Evolutionary conservation across 2,888 invertebrate species (phyloP).

Genomic region (Hydraecia micacea): DNA sequence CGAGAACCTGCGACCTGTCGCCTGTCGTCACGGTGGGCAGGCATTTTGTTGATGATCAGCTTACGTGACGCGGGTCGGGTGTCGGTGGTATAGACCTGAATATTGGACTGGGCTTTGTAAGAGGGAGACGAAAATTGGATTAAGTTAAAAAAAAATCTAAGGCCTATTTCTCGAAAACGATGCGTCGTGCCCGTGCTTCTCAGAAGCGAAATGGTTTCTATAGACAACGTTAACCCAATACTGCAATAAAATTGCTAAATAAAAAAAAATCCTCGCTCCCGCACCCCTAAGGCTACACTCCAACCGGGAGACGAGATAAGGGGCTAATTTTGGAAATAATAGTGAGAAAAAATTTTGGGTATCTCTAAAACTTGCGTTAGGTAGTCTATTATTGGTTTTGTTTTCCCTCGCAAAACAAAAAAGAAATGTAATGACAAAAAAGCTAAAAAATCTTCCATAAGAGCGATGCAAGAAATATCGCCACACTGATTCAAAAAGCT

Average conservation of each 20-base stretch:
- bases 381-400: neutral
- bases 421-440: neutral
- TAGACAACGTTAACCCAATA: neutral
- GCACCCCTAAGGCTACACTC: neutral
- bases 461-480: neutral
- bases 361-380: neutral
- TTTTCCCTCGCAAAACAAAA: neutral
- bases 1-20: conserved; percentile 46
- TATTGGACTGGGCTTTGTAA: neutral
- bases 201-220: neutral
- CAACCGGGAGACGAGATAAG: neutral
- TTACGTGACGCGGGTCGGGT: conserved; percentile 50
- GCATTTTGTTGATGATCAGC: conserved; percentile 61
- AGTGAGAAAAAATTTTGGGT: neutral
- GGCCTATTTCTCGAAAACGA: neutral
- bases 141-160: neutral
- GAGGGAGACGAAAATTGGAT: neutral
- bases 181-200: neutral
- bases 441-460: neutral
- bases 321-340: neutral
- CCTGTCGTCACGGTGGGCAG: conserved; percentile 49
- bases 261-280: too few species aligned
- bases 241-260: neutral
- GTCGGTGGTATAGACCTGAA: neutral
- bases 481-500: conserved; percentile 15